These are phyloP conservation scores for Bradypus variegatus DNA, from an alignment of 2,797 vertebrate genomes.

Conservation along the genomic window DNA sequence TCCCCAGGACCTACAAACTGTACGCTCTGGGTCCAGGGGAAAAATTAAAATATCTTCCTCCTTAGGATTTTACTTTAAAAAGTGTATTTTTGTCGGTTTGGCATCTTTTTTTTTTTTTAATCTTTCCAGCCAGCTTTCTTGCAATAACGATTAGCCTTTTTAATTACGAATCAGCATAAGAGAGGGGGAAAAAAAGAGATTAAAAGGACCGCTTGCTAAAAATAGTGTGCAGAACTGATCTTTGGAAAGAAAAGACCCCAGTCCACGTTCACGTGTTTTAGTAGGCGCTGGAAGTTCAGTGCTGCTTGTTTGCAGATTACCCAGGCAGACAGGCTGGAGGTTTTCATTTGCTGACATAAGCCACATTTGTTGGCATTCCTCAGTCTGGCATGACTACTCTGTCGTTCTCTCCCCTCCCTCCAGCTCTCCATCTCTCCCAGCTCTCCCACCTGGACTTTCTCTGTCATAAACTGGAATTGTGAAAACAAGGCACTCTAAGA, in stretches of 20 bases:
- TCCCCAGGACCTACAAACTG: neutral
- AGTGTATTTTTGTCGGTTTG: neutral
- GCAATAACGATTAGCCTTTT: neutral
- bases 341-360: slow-evolving; percentile 8
- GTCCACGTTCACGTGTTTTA: neutral
- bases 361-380: neutral
- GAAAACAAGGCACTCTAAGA: slow-evolving; percentile 7
- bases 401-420: neutral
- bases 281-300: neutral
- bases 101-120: neutral
- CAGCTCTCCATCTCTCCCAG: too few species aligned
- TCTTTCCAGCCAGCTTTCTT: neutral
- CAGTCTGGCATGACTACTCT: neutral
- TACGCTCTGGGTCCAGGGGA: too few species aligned
- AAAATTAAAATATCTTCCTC: neutral
- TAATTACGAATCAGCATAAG: neutral
- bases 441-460: neutral
- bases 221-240: neutral
- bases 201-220: neutral
- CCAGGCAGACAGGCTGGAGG: neutral
- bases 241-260: slow-evolving; percentile 17
- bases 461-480: neutral
- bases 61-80: neutral
- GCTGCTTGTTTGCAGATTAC: neutral
- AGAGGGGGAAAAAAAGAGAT: neutral